phyloP scores from a whole-genome alignment of 2,797 vertebrate genomes.

The Tokudaia muenninki region DNA sequence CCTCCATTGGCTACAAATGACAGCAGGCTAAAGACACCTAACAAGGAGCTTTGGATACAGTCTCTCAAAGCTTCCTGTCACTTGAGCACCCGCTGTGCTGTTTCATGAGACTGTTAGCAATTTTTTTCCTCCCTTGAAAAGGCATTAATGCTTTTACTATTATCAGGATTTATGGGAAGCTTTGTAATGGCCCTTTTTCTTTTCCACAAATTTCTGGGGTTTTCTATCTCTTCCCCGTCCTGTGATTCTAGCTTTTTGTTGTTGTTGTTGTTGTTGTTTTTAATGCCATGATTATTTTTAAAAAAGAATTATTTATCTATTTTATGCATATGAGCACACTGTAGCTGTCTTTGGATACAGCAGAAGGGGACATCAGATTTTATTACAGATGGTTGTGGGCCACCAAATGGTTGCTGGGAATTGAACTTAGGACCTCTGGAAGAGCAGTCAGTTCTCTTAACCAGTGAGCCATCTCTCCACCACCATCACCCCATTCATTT shows the following conservation, averaged over 20 bases:
- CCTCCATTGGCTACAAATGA: background rate
- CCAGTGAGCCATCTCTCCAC: background rate
- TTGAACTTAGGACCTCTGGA: background rate
- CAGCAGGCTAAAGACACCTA: background rate
- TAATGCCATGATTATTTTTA: background rate
- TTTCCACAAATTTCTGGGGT: background rate
- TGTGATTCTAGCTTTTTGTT: conserved; percentile 35
- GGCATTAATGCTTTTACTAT: conserved; percentile 20
- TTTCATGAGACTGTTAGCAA: conserved; percentile 45
- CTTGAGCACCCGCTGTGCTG: background rate
- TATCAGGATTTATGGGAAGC: background rate
- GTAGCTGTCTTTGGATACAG: background rate
- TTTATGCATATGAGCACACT: background rate
- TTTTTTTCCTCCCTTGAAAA: conserved; percentile 49
- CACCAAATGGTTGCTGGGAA: background rate
- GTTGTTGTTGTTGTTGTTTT: too few relatives aligned
- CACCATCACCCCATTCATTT: background rate
- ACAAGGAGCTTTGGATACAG: conserved; percentile 33
- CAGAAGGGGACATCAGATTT: background rate
- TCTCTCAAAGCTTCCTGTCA: background rate
- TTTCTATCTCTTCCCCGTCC: background rate
- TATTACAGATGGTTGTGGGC: background rate
- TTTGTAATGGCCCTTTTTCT: conserved; percentile 39
- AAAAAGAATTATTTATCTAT: background rate
- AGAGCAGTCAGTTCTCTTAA: background rate